Evolutionary conservation across 2,888 invertebrate species (phyloP).

Genomic region (Candidula unifasciata): DNA sequence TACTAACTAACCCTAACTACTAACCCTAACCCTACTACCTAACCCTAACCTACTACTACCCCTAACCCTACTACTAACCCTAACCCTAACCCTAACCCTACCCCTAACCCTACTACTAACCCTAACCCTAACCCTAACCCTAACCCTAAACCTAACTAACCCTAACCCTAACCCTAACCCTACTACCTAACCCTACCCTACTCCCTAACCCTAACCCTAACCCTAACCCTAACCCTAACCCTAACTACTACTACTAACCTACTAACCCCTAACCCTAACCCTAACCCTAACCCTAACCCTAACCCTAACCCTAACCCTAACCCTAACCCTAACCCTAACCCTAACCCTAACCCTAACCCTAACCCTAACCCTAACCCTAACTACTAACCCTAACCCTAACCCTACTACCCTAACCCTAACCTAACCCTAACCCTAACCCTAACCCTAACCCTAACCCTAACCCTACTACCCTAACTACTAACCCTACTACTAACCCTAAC

Average conservation of each 20-base stretch:
- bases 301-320: background rate
- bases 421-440: constrained; percentile 21
- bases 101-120: constrained; percentile 17
- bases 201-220: background rate
- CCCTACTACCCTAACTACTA: constrained; percentile 32
- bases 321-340: constrained; percentile 46
- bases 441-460: constrained; percentile 29
- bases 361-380: background rate
- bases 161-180: constrained; percentile 28
- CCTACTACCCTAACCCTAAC: constrained; percentile 16
- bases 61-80: background rate
- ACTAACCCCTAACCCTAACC: constrained; percentile 25
- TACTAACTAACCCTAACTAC: constrained; percentile 33
- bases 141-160: constrained; percentile 8
- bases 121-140: constrained; percentile 6
- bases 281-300: background rate
- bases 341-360: constrained; percentile 36
- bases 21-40: constrained; percentile 45
- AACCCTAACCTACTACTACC: constrained; percentile 50
- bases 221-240: constrained; percentile 6
- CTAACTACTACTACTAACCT: constrained; percentile 43
- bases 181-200: constrained; percentile 40
- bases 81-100: constrained; percentile 47
- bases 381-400: constrained; percentile 6
- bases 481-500: constrained; percentile 1